Percentiles rank a stretch among this genome's conserved stretches.
These are phyloP conservation scores for Phycodurus eques DNA, from an alignment of 2,113 vertebrate genomes.

Conservation along the genomic window DNA sequence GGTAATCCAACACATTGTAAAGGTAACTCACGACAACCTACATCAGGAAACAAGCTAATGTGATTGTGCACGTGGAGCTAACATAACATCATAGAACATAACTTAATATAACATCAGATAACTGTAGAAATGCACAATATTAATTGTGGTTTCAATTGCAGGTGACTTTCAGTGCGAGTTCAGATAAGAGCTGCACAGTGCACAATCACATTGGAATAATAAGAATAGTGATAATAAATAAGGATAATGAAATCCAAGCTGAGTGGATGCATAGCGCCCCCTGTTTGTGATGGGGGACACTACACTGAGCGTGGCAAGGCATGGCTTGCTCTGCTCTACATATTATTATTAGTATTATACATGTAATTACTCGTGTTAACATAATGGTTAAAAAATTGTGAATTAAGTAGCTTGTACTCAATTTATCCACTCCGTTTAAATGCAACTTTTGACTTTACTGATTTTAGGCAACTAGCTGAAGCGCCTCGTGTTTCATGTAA, in stretches of 20 bases:
- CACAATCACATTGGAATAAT: constrained; percentile 61
- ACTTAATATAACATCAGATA: not conserved
- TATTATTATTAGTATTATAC: no score
- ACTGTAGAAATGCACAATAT: not conserved
- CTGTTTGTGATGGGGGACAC: constrained; percentile 45
- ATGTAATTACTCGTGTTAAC: not conserved
- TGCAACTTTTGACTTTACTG: not conserved
- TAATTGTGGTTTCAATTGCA: constrained; percentile 6
- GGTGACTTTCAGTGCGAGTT: constrained; percentile 69
- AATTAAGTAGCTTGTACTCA: not conserved
- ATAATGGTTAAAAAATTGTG: not conserved
- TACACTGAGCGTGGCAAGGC: not conserved
- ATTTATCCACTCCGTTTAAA: not conserved
- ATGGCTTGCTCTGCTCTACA: no score
- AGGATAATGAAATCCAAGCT: constrained; percentile 61
- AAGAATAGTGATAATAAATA: constrained; percentile 1
- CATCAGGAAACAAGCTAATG: not conserved
- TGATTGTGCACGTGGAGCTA: not conserved
- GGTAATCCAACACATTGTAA: not conserved
- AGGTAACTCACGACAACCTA: not conserved
- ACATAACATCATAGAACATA: not conserved
- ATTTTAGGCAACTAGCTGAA: not conserved
- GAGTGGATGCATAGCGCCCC: constrained; percentile 63
- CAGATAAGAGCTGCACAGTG: constrained; percentile 73
- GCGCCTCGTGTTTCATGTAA: not conserved